Conservation (phyloP, 1,140 invertebrate species). For the Solen grandis region DNA sequence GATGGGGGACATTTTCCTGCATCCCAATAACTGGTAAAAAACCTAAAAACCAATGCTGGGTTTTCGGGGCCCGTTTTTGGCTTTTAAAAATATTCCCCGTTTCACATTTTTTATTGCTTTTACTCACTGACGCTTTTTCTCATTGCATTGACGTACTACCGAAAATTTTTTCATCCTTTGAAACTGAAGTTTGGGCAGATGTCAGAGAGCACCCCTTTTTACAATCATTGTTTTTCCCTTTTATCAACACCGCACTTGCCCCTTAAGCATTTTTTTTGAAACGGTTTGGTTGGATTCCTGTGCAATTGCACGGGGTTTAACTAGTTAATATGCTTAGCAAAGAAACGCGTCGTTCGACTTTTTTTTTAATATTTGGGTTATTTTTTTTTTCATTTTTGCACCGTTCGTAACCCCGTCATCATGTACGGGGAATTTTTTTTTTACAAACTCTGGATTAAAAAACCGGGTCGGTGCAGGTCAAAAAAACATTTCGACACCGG, state of each 20-base stretch:
- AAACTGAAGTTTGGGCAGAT: conserved; percentile 84
- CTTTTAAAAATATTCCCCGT: conserved; percentile 69
- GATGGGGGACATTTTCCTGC: conserved; percentile 59
- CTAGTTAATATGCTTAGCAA: conserved; percentile 44
- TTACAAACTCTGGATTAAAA: conserved; percentile 63
- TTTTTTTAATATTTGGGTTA: conserved; percentile 60
- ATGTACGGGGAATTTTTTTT: conserved; percentile 65
- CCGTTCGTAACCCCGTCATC: conserved; percentile 61
- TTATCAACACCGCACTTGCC: conserved; percentile 85
- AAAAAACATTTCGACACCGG: conserved; percentile 37
- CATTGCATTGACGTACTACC: conserved; percentile 72
- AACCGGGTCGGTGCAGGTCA: conserved; percentile 32
- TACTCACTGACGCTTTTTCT: conserved; percentile 69
- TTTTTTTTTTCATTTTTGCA: conserved; percentile 58
- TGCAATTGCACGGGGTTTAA: conserved; percentile 14
- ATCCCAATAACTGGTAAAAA: conserved; percentile 63
- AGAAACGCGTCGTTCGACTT: conserved; percentile 4
- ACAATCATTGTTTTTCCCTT: conserved; percentile 93
- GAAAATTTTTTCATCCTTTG: conserved; percentile 81
- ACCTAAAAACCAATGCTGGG: conserved; percentile 62
- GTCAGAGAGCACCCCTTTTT: conserved; percentile 88
- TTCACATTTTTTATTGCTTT: conserved; percentile 63
- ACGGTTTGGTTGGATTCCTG: conserved; percentile 39
- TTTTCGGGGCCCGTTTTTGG: conserved; percentile 64
- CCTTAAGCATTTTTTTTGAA: conserved; percentile 64